Conservation (phyloP, 2,888 invertebrate species). For the Phyllotreta cruciferae region DNA sequence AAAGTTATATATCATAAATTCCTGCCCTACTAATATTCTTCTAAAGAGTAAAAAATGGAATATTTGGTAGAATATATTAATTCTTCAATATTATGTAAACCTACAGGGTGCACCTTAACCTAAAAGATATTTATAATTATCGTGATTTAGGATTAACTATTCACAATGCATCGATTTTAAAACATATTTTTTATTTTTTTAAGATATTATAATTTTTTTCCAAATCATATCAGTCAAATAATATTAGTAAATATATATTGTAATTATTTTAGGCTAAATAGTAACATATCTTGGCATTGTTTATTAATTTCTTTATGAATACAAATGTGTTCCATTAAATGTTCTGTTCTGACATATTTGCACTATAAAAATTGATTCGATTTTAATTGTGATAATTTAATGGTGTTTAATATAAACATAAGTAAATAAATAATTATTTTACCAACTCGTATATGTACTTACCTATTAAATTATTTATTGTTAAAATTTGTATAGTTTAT, state of each 20-base stretch:
- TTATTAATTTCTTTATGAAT: neutral
- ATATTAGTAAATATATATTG: neutral
- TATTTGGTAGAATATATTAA: no score
- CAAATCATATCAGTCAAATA: neutral
- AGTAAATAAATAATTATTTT: neutral
- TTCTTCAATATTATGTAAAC: no score
- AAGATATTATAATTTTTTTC: neutral
- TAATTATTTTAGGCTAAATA: neutral
- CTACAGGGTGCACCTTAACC: no score
- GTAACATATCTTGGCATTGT: neutral
- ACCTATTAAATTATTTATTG: slow-evolving; percentile 7
- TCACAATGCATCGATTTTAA: no score
- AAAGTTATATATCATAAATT: neutral
- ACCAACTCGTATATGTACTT: neutral
- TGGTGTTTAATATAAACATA: neutral
- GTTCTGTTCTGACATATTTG: neutral
- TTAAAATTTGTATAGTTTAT: slow-evolving; percentile 14
- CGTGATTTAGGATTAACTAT: no score
- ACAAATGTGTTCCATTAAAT: no score
- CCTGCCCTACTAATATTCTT: no score
- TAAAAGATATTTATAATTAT: no score
- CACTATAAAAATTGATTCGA: neutral
- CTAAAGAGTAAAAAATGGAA: no score
- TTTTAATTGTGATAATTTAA: slow-evolving; percentile 1
- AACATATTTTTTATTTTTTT: no score